Evolutionary conservation across 2,797 vertebrate genomes (phyloP), one percentile per base, ranked within the genome.

Genomic region (Gallinago nigripennis): DNA sequence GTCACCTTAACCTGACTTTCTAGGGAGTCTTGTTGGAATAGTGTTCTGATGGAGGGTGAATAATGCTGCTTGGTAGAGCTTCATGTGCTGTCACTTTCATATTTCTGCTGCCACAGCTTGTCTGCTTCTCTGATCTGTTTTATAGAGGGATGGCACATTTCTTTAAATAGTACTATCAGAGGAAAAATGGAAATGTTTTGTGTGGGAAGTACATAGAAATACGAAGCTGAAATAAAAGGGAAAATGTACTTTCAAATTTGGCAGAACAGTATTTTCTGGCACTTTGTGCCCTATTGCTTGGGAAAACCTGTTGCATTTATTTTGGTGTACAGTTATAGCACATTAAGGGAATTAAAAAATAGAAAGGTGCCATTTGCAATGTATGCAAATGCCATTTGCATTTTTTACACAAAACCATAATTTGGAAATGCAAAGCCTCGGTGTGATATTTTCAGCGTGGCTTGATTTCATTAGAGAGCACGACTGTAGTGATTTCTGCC

Each of bases 1-100:
- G 43, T 78, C 21, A n/a, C 16, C 17, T 76, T 86, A 83, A 71
- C 23, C 24, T 60, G 45, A 28, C 30, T 75, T 64, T 45, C 12
- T 58, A 43, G 48, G 73, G 82, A 43, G 35, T 90, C 24, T 66
- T 72, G 5, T 61, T 90, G 77, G 30, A 69, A 16, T 75, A 57
- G 24, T 71, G 30, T 75, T 92, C 43, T 79, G 51, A 10, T 82
- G 30, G 19, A 72, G 17, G 15, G 10, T 4, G 8, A 61, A 7
- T 82, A 43, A 37, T 85, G 20, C 37, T 50, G 9, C 27, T 24
- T 76, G 28, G 11, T 91, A 66, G 61, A 79, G 41, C 12, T 85
- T 91, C 2, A 8, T 12, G 2, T 68, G 24, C n/a, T 30, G 8
- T 65, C 0, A 0, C 37, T 91, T 91, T 73, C 16, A 0, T 77